phyloP scores from a whole-genome alignment of 35 echinoderm and acorn worm genomes.

The Eucidaris tribuloides region DNA sequence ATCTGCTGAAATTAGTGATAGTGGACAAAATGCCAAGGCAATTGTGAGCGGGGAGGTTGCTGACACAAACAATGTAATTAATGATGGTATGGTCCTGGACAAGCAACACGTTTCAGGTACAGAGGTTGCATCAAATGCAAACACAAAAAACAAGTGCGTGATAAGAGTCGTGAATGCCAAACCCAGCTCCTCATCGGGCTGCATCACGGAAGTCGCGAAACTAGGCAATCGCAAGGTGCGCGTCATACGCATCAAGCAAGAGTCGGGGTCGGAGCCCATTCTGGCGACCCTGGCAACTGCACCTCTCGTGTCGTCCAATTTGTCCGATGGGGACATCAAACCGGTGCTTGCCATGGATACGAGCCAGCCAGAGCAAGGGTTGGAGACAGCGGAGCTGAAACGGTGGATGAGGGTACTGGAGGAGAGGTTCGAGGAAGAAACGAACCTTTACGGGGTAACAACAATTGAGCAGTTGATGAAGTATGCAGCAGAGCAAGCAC shows the following conservation, averaged over 20 bases:
- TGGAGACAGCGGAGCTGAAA: constrained; percentile 22
- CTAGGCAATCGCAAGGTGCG: neutral
- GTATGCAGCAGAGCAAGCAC: constrained; percentile 64
- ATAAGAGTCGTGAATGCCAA: constrained; percentile 4
- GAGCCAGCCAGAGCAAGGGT: neutral
- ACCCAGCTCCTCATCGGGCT: neutral
- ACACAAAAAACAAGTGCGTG: neutral
- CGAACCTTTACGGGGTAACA: constrained; percentile 49
- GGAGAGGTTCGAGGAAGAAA: constrained; percentile 5
- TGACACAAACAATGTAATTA: too few species aligned
- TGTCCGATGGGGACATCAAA: neutral
- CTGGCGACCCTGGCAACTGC: constrained; percentile 5
- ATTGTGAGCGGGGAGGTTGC: too few species aligned
- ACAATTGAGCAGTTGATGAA: constrained; percentile 75
- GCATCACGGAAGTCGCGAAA: neutral
- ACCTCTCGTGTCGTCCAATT: neutral
- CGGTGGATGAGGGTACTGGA: neutral
- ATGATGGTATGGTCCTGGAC: too few species aligned
- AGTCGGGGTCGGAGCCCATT: constrained; percentile 1
- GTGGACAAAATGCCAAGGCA: too few species aligned
- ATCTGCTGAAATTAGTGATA: too few species aligned
- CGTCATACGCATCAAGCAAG: constrained; percentile 39
- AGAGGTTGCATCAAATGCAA: neutral
- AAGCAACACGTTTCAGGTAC: too few species aligned
- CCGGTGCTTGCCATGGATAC: neutral